phyloP scores from a whole-genome alignment of 2,797 vertebrate species.

The Aphelocoma californica region DNA sequence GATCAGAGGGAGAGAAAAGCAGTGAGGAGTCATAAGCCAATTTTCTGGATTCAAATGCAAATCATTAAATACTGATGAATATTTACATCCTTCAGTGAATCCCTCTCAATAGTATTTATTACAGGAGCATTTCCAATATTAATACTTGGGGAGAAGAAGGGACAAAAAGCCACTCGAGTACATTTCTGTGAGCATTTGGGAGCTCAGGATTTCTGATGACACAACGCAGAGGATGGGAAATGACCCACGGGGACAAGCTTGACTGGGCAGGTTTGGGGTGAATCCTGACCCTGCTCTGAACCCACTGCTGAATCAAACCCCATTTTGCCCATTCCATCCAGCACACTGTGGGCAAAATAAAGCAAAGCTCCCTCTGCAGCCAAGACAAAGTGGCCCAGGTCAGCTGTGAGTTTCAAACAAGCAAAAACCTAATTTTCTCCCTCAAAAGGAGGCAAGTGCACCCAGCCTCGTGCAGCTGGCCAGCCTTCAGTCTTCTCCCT shows the following conservation, averaged over 20 bases:
- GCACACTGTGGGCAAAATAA: not conserved
- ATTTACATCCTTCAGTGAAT: conserved; percentile 47
- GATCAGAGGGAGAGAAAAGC: conserved; percentile 44
- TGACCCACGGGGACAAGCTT: not conserved
- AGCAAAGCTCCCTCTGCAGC: not conserved
- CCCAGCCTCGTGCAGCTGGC: not conserved
- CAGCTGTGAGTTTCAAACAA: not conserved
- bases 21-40: conserved; percentile 46
- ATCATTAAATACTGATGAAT: conserved; percentile 54
- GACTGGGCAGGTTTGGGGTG: not conserved
- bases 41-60: conserved; percentile 68
- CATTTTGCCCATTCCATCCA: not conserved
- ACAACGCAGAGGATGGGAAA: not conserved
- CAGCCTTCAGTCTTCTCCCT: not conserved
- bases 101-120: conserved; percentile 4
- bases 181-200: not conserved
- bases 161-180: not conserved
- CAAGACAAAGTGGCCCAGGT: not conserved
- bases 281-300: not conserved
- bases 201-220: not conserved
- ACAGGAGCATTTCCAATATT: conserved; percentile 27
- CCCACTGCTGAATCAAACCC: not conserved
- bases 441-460: not conserved
- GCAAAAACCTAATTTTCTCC: not conserved
- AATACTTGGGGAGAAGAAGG: not conserved